A percentile compares a stretch with the other conserved stretches of the same genome.
Conservation (phyloP, 2,113 vertebrate genomes). For the Struthio camelus region DNA sequence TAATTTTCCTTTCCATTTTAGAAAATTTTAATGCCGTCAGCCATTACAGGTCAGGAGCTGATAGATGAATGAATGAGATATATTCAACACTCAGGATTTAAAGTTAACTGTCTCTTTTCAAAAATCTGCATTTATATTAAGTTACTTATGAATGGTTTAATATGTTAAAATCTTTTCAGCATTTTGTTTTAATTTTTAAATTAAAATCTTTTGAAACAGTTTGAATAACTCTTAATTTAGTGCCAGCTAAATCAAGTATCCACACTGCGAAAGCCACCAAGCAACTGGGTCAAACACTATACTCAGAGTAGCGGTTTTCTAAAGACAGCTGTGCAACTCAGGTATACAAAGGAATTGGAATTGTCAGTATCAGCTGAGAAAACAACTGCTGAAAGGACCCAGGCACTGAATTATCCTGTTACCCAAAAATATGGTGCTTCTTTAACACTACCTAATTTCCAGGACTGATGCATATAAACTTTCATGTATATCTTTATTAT, state of each 20-base stretch:
- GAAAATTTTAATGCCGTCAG: background rate
- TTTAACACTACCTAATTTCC: background rate
- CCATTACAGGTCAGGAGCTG: background rate
- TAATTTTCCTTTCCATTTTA: background rate
- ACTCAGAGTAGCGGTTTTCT: background rate
- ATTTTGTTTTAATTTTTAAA: background rate
- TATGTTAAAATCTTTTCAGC: background rate
- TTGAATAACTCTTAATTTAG: background rate
- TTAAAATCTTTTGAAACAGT: background rate
- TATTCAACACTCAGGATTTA: background rate
- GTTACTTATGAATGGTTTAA: background rate
- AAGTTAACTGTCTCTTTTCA: background rate
- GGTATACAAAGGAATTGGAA: background rate
- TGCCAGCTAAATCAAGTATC: background rate
- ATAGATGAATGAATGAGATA: background rate
- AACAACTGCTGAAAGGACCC: background rate
- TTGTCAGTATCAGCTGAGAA: background rate
- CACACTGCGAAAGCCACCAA: background rate
- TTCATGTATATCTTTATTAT: background rate
- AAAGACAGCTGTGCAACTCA: background rate
- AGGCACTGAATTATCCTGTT: background rate
- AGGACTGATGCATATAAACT: background rate
- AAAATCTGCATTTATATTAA: background rate
- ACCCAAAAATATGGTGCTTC: background rate
- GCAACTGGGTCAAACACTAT: background rate